Evolutionary conservation across 1,140 invertebrate species (phyloP), one percentile per base, ranked within the genome.

Genomic region (Neomicropteryx cornuta): DNA sequence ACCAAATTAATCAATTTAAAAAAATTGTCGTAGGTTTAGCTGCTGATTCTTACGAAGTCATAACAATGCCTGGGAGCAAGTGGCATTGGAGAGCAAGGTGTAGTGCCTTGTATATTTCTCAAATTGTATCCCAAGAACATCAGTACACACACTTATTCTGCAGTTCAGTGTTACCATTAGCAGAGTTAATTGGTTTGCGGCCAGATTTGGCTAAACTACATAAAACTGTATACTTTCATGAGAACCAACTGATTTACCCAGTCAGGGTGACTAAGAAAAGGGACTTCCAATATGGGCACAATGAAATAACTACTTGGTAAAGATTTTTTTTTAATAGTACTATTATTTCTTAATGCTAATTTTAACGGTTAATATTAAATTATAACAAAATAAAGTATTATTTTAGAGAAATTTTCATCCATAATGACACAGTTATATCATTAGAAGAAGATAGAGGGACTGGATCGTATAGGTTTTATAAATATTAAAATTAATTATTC

Each of bases 211-310:
- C 50, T 3, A 38, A 39, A 2, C 51, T 73, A 17, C 64, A 70
- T 13, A 87, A 85, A 60, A 69, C 86, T 22, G 52, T 86, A 2
- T 87, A 85, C 52, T 86, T 87, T 49, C 83, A 87, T 58, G 83
- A 87, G 62, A 87, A 87, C 55, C 82, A 87, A 55, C 55, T 87
- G 18, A 60, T 75, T 0, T 87, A 86, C 62, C 83, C 83, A 2
- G 71, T 81, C 6, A 57, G 69, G 40, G 69, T 79, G 40, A 62
- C 72, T 3, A 76, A 83, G 47, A 69, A 79, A 21, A 58, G 81
- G 45, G 83, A 87, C 51, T 81, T 82, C 45, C 83, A 87, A 52
- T 86, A 79, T 66, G 79, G 81, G 1, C 79, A 83, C 35, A 86
- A 85, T 63, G 79, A 86, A 58, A 80, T 87, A 33, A 53, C 79